These are phyloP conservation scores for Himalopsyche japonica DNA, from an alignment of 2,888 invertebrate species.

Conservation along the genomic window DNA sequence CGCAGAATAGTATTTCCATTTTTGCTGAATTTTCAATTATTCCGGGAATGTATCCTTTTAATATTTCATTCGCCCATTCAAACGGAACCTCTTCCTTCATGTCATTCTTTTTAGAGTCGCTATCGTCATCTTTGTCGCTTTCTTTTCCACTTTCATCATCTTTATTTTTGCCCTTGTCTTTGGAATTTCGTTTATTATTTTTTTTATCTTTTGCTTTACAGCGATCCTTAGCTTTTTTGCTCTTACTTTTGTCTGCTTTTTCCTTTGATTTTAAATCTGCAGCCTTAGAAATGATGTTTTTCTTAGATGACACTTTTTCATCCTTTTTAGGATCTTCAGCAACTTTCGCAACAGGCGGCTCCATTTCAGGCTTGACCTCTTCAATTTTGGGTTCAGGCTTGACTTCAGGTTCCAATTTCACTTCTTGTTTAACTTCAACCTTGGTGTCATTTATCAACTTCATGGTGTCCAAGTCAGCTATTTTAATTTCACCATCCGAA, in stretches of 20 bases:
- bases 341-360: slow-evolving; percentile 23
- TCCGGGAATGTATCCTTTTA: slow-evolving; percentile 87
- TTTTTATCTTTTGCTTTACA: slow-evolving; percentile 46
- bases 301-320: not conserved
- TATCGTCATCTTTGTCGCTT: slow-evolving; percentile 64
- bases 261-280: slow-evolving; percentile 43
- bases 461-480: slow-evolving; percentile 58
- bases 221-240: slow-evolving; percentile 49
- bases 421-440: slow-evolving; percentile 25
- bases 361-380: slow-evolving; percentile 23
- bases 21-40: slow-evolving; percentile 91
- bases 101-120: slow-evolving; percentile 67
- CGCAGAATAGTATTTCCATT: slow-evolving; percentile 90
- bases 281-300: slow-evolving; percentile 50
- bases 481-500: slow-evolving; percentile 59
- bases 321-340: slow-evolving; percentile 15
- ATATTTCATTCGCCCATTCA: slow-evolving; percentile 83
- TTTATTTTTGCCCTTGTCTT: slow-evolving; percentile 56
- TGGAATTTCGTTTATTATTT: slow-evolving; percentile 53
- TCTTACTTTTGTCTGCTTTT: slow-evolving; percentile 44
- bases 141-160: slow-evolving; percentile 57
- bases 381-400: slow-evolving; percentile 15
- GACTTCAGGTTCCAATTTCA: not conserved
- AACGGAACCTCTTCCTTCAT: slow-evolving; percentile 84
- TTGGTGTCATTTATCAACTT: slow-evolving; percentile 47